Conservation (phyloP, 1,140 invertebrate species). For the Brachionus calyciflorus region DNA sequence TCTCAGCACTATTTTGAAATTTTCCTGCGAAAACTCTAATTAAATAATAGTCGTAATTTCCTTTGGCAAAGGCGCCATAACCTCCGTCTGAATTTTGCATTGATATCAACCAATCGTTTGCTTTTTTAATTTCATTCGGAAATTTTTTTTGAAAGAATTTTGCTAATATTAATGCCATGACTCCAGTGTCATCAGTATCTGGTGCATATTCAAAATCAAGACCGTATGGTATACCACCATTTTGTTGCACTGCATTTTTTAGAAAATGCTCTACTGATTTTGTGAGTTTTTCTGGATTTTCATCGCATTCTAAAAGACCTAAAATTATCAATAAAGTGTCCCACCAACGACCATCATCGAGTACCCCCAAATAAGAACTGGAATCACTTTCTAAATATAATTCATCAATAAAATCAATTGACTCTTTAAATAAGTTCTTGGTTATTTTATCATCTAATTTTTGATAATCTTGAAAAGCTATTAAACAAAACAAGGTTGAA, state of each 20-base stretch:
- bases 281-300: neutral
- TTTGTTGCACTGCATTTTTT: slow-evolving; percentile 12
- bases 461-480: slow-evolving; percentile 30
- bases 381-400: slow-evolving; percentile 15
- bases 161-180: slow-evolving; percentile 34
- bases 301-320: slow-evolving; percentile 23
- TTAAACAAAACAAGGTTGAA: slow-evolving; percentile 17
- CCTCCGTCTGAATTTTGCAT: slow-evolving; percentile 44
- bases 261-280: slow-evolving; percentile 5
- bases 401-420: slow-evolving; percentile 35
- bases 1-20: slow-evolving; percentile 45
- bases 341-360: slow-evolving; percentile 44
- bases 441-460: slow-evolving; percentile 31
- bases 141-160: neutral
- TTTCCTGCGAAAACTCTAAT: slow-evolving; percentile 40
- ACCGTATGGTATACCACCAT: slow-evolving; percentile 25
- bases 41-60: slow-evolving; percentile 29
- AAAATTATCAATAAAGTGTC: slow-evolving; percentile 25
- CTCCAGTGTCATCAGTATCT: slow-evolving; percentile 37
- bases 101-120: slow-evolving; percentile 38
- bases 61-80: slow-evolving; percentile 39
- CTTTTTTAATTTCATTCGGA: slow-evolving; percentile 2
- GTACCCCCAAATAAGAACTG: slow-evolving; percentile 35
- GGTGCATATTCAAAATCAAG: slow-evolving; percentile 45
- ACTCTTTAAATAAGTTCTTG: neutral